phyloP scores from a whole-genome alignment of 2,888 invertebrate species.

The Spilosoma lubricipeda region DNA sequence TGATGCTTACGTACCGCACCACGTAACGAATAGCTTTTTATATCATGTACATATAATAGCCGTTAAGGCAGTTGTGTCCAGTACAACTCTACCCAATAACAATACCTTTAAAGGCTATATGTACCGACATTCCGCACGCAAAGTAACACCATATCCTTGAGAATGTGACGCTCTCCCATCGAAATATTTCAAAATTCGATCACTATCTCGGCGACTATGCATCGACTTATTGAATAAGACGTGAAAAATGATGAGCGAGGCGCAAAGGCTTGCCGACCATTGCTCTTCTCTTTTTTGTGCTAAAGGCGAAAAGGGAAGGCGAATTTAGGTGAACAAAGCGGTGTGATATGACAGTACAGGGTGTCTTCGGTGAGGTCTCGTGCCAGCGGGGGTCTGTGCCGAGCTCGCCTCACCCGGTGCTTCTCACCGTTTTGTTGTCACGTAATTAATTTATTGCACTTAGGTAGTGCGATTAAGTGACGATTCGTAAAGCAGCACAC shows the following conservation, averaged over 20 bases:
- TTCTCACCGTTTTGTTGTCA: conserved; percentile 81
- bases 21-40: not conserved
- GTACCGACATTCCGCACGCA: conserved; percentile 80
- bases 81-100: conserved; percentile 19
- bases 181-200: conserved; percentile 85
- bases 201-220: conserved; percentile 83
- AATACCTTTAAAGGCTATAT: conserved; percentile 32
- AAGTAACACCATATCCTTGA: conserved; percentile 86
- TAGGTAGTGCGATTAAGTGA: conserved; percentile 56
- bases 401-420: conserved; percentile 72
- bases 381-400: conserved; percentile 74
- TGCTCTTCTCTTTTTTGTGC: conserved; percentile 65
- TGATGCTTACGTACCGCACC: not conserved
- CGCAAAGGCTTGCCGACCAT: conserved; percentile 81
- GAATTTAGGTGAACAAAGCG: conserved; percentile 78
- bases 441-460: conserved; percentile 84
- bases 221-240: conserved; percentile 86
- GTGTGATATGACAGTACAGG: conserved; percentile 71
- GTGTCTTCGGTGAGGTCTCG: conserved; percentile 75
- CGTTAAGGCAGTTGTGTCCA: conserved; percentile 24
- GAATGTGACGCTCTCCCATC: conserved; percentile 81
- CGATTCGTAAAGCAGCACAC: conserved; percentile 64
- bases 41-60: not conserved
- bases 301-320: conserved; percentile 66
- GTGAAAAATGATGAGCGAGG: conserved; percentile 84